Base-by-base conservation (phyloP, 1,140 invertebrate species). In the Papilio polytes region DNA sequence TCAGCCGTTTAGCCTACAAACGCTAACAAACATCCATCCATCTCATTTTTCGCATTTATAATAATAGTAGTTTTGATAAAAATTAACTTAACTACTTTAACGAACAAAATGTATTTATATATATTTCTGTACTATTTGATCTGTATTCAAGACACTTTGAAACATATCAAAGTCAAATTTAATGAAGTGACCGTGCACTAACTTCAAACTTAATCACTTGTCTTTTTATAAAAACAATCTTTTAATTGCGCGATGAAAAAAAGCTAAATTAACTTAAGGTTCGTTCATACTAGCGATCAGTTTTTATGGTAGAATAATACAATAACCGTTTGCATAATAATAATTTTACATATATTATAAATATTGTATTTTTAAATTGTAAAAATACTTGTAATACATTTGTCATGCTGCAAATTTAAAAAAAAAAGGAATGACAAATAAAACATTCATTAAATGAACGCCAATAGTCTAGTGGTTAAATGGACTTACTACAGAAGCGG, bases 211-310 rank as follows among this genome's bases (percentile, higher is more conserved):
- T 66, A 78, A 78, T 78, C 41, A 78, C 77, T 66, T 20, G 56
- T 66, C 77, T 78, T 78, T 78, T 78, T 78, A 78, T 78, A 44
- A 78, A 78, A 78, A 78, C 31, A 66, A 78, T 66, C n/a, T 78
- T 78, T 78, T 78, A 66, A 78, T 66, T 78, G 77, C 53, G 9
- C 76, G 53, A 41, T 15, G 15, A 76, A 48, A 78, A 78, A 78
- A 78, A 46, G 18, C 77, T 78, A 78, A 78, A 46, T 78, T 46
- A 78, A 48, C n/a, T 46, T 78, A 66, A 51, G 77, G 51, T 41
- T 22, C 20, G 31, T 78, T n/a, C 59, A 78, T 3, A 78, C 77
- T 78, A 44, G 36, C 56, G 74, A 53, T 26, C 6, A 18, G 4
- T 53, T 53, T 53, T 53, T 53, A 3, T 53, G 13, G 31, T 53